Base-by-base conservation (phyloP, 2,888 invertebrate species). In the Liodrosophila aerea region DNA sequence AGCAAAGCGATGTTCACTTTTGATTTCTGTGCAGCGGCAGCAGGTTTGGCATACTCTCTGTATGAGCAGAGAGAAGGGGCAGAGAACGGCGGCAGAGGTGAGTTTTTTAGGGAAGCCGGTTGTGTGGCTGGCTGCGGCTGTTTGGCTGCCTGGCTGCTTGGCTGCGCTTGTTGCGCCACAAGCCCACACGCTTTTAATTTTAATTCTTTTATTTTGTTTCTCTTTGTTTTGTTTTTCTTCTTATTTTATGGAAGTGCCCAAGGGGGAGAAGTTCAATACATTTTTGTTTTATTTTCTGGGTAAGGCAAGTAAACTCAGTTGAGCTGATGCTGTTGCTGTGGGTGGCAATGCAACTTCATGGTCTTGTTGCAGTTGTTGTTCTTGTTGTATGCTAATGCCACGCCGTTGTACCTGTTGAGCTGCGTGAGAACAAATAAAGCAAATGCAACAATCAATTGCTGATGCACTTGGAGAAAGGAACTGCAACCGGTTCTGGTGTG, bases 1-100 rank as follows among this genome's bases (percentile, higher is more conserved):
- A 64, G 76, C 68, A 58, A 72, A 50, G 66, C 81, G 68, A 71
- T 74, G 81, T 86, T 81, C 81, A 81, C 81, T 81, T 81, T 81
- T 81, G 86, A 81, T 81, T 81, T 81, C 81, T 71, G 81, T 86
- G 86, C 84, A 85, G 81, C 76, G 67, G 52, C 76, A 80, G 84
- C 84, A 85, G 84, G 83, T 78, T 85, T 83, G 81, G 63, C 59
- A 58, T 72, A 59, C 45, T 64, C 57, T 41, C 40, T 29, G 37
- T 4, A 27, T 11, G 16, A 4, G n/a, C 11, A 1, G 50, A 22
- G 27, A 18, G 31, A 18, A 29, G 27, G 4, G 30, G 31, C n/a
- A n/a, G 4, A 36, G 40, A 5, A 22, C 36, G n/a, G 18, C 11
- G 34, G 22, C 1, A 18, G 39, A 16, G 49, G 33, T 34, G 30